Evolutionary conservation across 2,888 invertebrate genomes (phyloP).

Genomic region (Drosophila ustulata): DNA sequence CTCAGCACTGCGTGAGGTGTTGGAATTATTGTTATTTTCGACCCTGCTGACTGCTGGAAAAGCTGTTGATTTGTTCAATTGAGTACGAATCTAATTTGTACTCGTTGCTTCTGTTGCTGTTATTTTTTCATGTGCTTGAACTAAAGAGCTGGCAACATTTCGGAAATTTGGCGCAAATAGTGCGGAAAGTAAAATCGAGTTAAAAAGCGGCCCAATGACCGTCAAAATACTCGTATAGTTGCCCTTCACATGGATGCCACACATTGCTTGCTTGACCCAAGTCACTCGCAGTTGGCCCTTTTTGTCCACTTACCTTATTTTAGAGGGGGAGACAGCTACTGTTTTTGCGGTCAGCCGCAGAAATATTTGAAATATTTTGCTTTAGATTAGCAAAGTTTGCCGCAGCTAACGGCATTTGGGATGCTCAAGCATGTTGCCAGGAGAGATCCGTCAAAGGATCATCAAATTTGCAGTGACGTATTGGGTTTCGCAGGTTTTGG

Average conservation of each 20-base stretch:
- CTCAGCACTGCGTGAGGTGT: constrained; percentile 52
- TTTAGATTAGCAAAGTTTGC: constrained; percentile 70
- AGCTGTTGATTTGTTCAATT: constrained; percentile 56
- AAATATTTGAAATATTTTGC: constrained; percentile 71
- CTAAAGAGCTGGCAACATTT: constrained; percentile 58
- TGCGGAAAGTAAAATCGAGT: constrained; percentile 53
- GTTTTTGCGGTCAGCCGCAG: constrained; percentile 18
- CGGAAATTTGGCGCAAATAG: constrained; percentile 72
- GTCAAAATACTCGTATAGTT: constrained; percentile 42
- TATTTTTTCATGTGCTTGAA: constrained; percentile 55
- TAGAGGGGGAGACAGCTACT: not conserved
- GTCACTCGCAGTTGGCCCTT: constrained; percentile 12
- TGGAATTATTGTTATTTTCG: constrained; percentile 37
- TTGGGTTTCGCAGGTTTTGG: constrained; percentile 40
- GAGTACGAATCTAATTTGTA: constrained; percentile 29
- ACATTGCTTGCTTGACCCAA: constrained; percentile 54
- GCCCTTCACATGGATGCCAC: constrained; percentile 70
- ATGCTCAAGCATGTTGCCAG: constrained; percentile 26
- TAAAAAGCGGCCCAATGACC: constrained; percentile 46
- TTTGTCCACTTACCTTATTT: constrained; percentile 1
- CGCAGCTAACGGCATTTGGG: constrained; percentile 70
- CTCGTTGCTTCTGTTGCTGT: constrained; percentile 7
- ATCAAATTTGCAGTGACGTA: constrained; percentile 76
- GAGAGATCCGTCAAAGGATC: constrained; percentile 79
- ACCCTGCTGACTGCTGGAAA: constrained; percentile 6